A percentile compares a stretch with the other conserved stretches of the same genome.
Conservation (phyloP, 2,888 invertebrate genomes). For the Sabatieria punctata region DNA sequence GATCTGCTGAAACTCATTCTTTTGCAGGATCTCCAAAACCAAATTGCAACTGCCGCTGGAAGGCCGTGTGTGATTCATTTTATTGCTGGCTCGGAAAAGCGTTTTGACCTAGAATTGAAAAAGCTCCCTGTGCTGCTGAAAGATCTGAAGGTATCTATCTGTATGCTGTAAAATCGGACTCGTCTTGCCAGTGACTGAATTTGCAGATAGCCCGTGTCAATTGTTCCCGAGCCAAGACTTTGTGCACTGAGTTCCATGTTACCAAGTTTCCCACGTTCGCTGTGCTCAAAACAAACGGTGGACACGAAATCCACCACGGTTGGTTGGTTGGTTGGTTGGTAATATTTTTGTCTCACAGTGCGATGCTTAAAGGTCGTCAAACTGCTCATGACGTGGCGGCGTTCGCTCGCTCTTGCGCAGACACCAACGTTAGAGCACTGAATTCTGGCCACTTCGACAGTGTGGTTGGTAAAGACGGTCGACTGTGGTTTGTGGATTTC, state of each 20-base stretch:
- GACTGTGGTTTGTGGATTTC: slow-evolving; percentile 48
- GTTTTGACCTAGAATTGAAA: slow-evolving; percentile 43
- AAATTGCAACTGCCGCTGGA: slow-evolving; percentile 8
- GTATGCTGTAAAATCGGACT: not conserved
- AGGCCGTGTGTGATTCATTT: not conserved
- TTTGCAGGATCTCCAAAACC: slow-evolving; percentile 19
- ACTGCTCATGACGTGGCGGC: slow-evolving; percentile 39
- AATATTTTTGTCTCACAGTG: slow-evolving; percentile 2
- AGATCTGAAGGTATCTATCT: slow-evolving; percentile 33
- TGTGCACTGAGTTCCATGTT: slow-evolving; percentile 34
- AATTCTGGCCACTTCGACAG: slow-evolving; percentile 33
- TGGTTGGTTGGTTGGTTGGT: slow-evolving; percentile 14
- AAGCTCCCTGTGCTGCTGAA: slow-evolving; percentile 45
- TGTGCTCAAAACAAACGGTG: slow-evolving; percentile 54
- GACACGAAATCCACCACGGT: slow-evolving; percentile 55
- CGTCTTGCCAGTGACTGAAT: not conserved
- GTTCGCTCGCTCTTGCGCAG: slow-evolving; percentile 47
- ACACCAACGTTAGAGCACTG: slow-evolving; percentile 33
- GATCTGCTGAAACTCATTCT: too few species aligned
- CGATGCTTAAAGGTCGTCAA: slow-evolving; percentile 33
- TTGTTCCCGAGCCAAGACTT: slow-evolving; percentile 28
- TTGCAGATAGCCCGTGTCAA: slow-evolving; percentile 33
- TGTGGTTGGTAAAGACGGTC: slow-evolving; percentile 20
- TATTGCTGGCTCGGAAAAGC: not conserved
- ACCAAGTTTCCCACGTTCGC: slow-evolving; percentile 49